These are phyloP conservation scores for Drosophila flavopinicola DNA, from an alignment of 2,888 invertebrate genomes.

Conservation along the genomic window DNA sequence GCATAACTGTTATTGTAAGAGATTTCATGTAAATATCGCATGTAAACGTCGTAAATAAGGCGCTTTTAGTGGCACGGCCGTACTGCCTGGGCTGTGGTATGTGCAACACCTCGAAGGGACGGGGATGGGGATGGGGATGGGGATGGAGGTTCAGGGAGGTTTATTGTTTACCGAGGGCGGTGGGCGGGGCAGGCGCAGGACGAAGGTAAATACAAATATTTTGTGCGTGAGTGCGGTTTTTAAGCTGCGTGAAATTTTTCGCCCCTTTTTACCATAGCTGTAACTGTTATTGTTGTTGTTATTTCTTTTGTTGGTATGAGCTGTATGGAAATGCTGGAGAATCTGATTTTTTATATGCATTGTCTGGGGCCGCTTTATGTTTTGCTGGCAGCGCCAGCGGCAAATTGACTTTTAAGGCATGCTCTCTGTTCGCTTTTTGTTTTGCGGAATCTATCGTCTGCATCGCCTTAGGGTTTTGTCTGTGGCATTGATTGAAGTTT, in stretches of 20 bases:
- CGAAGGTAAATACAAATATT: conserved; percentile 77
- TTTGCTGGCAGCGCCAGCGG: conserved; percentile 72
- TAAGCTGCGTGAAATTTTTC: conserved; percentile 76
- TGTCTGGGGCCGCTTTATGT: conserved; percentile 64
- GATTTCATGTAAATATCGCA: conserved; percentile 79
- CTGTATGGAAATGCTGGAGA: conserved; percentile 69
- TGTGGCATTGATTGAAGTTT: conserved; percentile 73
- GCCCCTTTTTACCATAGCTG: conserved; percentile 49
- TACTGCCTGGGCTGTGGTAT: conserved; percentile 18
- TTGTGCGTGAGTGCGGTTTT: conserved; percentile 80
- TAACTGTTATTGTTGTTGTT: conserved; percentile 29
- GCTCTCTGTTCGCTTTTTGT: conserved; percentile 36
- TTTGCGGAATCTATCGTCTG: conserved; percentile 58
- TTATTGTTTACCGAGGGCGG: conserved; percentile 68
- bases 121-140: too few species aligned
- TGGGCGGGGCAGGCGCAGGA: conserved; percentile 9
- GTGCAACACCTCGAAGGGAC: conserved; percentile 20
- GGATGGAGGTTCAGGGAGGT: conserved; percentile 37
- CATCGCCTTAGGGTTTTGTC: conserved; percentile 49
- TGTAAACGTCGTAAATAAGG: conserved; percentile 78
- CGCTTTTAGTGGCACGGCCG: conserved; percentile 64
- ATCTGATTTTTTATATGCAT: conserved; percentile 68
- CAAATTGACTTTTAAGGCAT: conserved; percentile 74
- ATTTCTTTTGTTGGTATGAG: conserved; percentile 27
- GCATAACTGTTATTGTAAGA: conserved; percentile 79